Evolutionary conservation across 2,797 vertebrate genomes (phyloP), one percentile per base, ranked within the genome.

Genomic region (Selene dorsalis): DNA sequence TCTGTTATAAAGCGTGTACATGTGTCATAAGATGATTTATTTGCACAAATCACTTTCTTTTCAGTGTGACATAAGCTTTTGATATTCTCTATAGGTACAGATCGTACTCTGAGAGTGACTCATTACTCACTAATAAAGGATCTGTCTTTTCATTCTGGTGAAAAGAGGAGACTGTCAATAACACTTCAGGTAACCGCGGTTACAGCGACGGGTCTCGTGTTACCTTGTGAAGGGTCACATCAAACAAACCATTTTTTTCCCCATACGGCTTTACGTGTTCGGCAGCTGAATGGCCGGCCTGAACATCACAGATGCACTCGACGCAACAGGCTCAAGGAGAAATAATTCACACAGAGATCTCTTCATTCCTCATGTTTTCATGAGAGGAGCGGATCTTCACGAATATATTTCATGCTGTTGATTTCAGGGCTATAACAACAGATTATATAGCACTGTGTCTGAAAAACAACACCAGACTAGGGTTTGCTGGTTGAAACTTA

Each of bases 181-280:
- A 39, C 22, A 45, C 47, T 67, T 4, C 39, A 35, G 43, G 57
- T 39, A 60, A 26, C 73, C 67, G 60, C 14, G 10, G 65, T 68
- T 62, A 58, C 68, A 45, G 73, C 28, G 18, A 79, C 60, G 30
- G 52, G 48, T 64, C 45, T 80, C 43, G 61, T 35, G 73, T 83
- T 82, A 58, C 67, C 63, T 62, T 63, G 48, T 67, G 67, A 77
- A 24, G 75, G 71, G 64, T 83, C 70, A 81, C 45, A 66, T 69
- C 71, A 70, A 69, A 63, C 56, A 57, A 69, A 60, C 50, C 14
- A n/a, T n/a, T n/a, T 70, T 64, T 61, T 61, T 61, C 58, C 41
- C 38, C 47, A 78, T 20, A 41, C 61, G 18, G 39, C 67, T 72
- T 72, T 41, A 71, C 43, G 74, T 48, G 70, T 69, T 72, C 60